Evolutionary conservation across 2,797 vertebrate genomes (phyloP), one percentile per base, ranked within the genome.

Genomic region (Pogonophryne albipinna): DNA sequence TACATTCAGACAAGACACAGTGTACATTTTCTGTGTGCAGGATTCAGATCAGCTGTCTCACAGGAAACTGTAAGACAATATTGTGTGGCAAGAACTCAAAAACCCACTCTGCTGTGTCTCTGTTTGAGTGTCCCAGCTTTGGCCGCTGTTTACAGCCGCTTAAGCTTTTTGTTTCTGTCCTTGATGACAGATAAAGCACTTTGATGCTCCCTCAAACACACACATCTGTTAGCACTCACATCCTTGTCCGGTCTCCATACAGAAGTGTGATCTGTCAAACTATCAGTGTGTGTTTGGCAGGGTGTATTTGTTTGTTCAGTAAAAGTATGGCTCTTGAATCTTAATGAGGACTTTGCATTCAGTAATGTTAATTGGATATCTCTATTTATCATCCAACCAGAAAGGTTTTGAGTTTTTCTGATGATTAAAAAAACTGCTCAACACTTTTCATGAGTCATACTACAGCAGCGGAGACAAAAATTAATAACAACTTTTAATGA

Each of bases 181-280:
- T 88, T 66, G 84, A 90, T 87, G 89, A 89, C 83, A 82, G 81
- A 87, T 88, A 84, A 84, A 82, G 57, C 75, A 53, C 80, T 79
- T 27, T 74, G 71, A 87, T 46, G 82, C 68, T 74, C 53, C 63
- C 76, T 75, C 51, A 42, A 64, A 84, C 47, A 19, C 65, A 71
- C 34, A 72, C 41, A 56, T 72, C 79, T n/a, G 38, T 71, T 68
- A 16, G 34, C 50, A 10, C 66, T 79, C 57, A 58, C 45, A 71
- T 74, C 38, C 34, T 55, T 46, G 41, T 69, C 46, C 52, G 57
- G 46, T 47, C 41, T 52, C 10, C 49, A n/a, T 38, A 42, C 13
- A 60, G 68, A 71, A 1, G 56, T 67, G 41, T 34, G 56, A 73
- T 81, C 72, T 27, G 34, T 66, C 64, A 53, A 52, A 52, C 8